Percentiles rank a stretch among this genome's conserved stretches.
Conservation (phyloP, 1,140 invertebrate genomes). For the Ceratina japonica region DNA sequence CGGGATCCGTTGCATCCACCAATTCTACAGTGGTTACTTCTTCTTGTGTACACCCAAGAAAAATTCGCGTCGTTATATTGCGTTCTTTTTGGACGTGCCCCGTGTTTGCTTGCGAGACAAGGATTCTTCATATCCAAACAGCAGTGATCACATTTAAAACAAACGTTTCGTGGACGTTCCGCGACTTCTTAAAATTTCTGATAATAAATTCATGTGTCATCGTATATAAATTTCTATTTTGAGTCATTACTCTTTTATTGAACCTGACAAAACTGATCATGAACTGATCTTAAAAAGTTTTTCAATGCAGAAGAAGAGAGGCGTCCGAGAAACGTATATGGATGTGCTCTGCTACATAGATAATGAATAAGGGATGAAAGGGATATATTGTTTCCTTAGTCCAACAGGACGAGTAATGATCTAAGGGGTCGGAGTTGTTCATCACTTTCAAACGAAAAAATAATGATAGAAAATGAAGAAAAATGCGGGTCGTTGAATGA, state of each 20-base stretch:
- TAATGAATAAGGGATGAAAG: background rate
- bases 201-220: background rate
- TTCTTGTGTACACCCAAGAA: conserved; percentile 74
- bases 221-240: no score
- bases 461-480: background rate
- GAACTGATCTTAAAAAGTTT: background rate
- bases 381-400: conserved; percentile 43
- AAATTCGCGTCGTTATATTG: conserved; percentile 66
- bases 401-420: conserved; percentile 27
- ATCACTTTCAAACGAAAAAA: background rate
- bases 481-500: background rate
- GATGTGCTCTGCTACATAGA: conserved; percentile 1
- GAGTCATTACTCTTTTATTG: no score
- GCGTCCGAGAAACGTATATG: conserved; percentile 6
- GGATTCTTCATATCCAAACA: conserved; percentile 1
- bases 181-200: background rate
- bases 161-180: background rate
- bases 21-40: conserved; percentile 75
- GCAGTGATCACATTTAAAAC: background rate
- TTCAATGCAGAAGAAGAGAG: background rate
- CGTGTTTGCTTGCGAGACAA: background rate
- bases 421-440: background rate
- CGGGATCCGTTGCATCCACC: conserved; percentile 74
- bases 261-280: no score
- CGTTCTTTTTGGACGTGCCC: background rate